phyloP scores from a whole-genome alignment of 2,888 invertebrate species.

The Julus scanicus region DNA sequence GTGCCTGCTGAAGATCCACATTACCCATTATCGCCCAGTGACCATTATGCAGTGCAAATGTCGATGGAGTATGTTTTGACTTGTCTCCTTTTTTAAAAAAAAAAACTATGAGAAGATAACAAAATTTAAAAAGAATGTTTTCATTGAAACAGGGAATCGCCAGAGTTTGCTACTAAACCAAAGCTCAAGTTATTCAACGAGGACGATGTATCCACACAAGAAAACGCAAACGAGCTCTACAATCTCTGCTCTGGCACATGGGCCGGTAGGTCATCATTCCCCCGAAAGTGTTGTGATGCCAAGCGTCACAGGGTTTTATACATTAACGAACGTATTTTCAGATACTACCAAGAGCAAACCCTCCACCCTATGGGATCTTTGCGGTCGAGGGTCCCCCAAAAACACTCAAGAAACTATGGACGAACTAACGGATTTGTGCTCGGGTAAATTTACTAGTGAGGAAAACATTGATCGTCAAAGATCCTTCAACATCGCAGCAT shows the following conservation, averaged over 20 bases:
- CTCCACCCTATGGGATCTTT: not conserved
- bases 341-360: not conserved
- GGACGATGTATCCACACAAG: conserved; percentile 55
- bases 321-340: not conserved
- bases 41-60: not conserved
- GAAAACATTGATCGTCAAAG: not conserved
- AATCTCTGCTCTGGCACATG: conserved; percentile 60
- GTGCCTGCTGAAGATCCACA: not conserved
- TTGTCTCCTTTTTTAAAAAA: not conserved
- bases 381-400: not conserved
- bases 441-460: conserved; percentile 58
- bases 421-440: conserved; percentile 59
- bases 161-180: not conserved
- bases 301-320: not conserved
- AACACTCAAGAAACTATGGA: conserved; percentile 58
- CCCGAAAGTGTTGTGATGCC: too few species aligned
- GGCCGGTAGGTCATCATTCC: conserved; percentile 20
- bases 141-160: not conserved
- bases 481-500: not conserved
- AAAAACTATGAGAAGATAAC: too few species aligned
- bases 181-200: not conserved
- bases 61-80: not conserved
- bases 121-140: too few species aligned
- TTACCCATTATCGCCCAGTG: not conserved
- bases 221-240: conserved; percentile 58